A percentile compares a stretch with the other conserved stretches of the same genome.
Conservation (phyloP, 1,140 invertebrate species). For the Liolophura sinensis region DNA sequence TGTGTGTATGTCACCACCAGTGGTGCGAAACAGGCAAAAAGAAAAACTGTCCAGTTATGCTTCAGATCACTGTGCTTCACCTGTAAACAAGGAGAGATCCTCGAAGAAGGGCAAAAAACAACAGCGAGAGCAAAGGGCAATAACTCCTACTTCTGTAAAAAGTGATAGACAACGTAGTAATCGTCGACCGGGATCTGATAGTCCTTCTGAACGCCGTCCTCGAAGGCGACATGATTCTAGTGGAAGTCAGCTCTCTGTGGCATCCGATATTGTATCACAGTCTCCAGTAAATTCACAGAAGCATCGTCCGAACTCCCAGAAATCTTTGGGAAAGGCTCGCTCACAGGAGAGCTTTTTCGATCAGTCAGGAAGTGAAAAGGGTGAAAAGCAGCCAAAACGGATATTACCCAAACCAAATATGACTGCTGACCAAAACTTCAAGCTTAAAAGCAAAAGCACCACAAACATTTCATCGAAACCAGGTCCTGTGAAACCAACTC, state of each 20-base stretch:
- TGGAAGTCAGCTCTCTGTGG: constrained; percentile 32
- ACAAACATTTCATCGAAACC: constrained; percentile 27
- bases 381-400: constrained; percentile 40
- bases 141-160: too few relatives aligned
- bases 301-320: constrained; percentile 2
- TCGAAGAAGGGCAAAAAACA: too few relatives aligned
- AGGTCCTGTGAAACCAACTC: constrained; percentile 45
- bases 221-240: constrained; percentile 33
- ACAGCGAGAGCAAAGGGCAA: too few relatives aligned
- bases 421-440: constrained; percentile 30
- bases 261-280: constrained; percentile 29
- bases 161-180: too few relatives aligned
- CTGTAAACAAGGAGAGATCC: too few relatives aligned
- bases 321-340: constrained; percentile 28
- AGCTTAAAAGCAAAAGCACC: constrained; percentile 44
- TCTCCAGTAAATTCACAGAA: constrained; percentile 14
- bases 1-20: too few relatives aligned
- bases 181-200: too few relatives aligned
- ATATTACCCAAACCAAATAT: constrained; percentile 37
- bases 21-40: too few relatives aligned
- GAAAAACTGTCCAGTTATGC: too few relatives aligned
- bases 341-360: constrained; percentile 46
- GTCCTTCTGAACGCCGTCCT: too few relatives aligned
- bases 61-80: too few relatives aligned
- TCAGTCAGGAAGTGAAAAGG: constrained; percentile 16